These are phyloP conservation scores for Clarias pachynema DNA, from an alignment of 2,797 vertebrate species.

Conservation along the genomic window DNA sequence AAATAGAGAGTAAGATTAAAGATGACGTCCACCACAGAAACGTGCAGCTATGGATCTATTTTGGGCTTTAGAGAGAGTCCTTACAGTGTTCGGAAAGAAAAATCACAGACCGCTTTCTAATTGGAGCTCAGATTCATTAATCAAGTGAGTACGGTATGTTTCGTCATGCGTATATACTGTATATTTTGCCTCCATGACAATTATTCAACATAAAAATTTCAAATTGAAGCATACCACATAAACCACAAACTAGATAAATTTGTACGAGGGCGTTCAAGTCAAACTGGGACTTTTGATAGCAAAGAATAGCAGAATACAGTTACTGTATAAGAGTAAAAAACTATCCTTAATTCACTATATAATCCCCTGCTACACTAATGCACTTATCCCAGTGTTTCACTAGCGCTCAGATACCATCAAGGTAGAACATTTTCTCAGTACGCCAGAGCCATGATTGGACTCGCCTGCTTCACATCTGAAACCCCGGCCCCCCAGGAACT, in stretches of 20 bases:
- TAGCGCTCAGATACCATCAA: no score
- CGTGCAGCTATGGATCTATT: background rate
- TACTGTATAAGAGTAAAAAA: no score
- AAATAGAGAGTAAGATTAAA: background rate
- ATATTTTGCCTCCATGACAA: background rate
- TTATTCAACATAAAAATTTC: background rate
- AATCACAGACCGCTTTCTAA: background rate
- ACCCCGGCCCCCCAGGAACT: no score
- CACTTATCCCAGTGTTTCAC: no score
- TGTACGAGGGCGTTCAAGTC: background rate
- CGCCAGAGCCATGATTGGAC: no score
- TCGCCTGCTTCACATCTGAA: no score
- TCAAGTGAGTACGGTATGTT: background rate
- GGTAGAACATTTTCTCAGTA: no score
- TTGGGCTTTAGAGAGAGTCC: background rate
- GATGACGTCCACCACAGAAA: background rate
- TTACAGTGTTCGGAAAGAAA: background rate
- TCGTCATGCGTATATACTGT: background rate
- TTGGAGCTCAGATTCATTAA: background rate
- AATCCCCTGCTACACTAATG: no score
- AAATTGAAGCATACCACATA: background rate
- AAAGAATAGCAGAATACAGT: no score
- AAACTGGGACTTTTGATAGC: no score
- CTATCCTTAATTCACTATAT: no score
- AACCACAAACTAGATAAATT: background rate